These are phyloP conservation scores for Sisor rabdophorus DNA, from an alignment of 2,113 vertebrate species.

Conservation along the genomic window DNA sequence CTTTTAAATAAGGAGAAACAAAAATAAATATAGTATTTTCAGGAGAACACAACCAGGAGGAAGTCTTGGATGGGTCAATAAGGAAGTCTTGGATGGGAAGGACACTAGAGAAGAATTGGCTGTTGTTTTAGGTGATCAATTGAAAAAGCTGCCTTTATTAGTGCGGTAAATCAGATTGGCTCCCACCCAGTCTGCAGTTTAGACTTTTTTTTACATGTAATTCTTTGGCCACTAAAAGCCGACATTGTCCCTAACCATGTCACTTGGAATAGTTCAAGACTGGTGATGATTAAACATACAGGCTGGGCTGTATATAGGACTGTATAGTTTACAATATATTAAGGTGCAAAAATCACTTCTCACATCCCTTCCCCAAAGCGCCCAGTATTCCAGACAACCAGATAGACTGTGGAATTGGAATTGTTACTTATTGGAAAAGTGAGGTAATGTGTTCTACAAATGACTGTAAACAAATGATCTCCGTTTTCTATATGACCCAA, in stretches of 20 bases:
- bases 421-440: constrained; percentile 19
- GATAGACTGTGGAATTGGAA: background rate
- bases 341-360: constrained; percentile 6
- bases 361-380: constrained; percentile 18
- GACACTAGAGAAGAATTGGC: background rate
- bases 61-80: constrained; percentile 20
- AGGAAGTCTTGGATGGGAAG: constrained; percentile 20
- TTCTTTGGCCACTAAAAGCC: background rate
- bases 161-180: background rate
- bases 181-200: background rate
- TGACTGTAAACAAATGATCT: constrained; percentile 43
- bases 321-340: background rate
- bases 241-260: background rate
- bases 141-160: constrained; percentile 10
- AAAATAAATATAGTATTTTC: constrained; percentile 36
- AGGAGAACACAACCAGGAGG: constrained; percentile 44
- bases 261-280: background rate
- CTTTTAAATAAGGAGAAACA: background rate
- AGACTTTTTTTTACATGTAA: background rate
- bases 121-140: background rate
- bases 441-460: constrained; percentile 56
- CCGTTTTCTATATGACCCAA: background rate
- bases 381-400: constrained; percentile 26
- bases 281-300: background rate
- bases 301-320: background rate